These are phyloP conservation scores for Enteromius mattozi DNA, from an alignment of 2,797 vertebrate species.

Conservation along the genomic window DNA sequence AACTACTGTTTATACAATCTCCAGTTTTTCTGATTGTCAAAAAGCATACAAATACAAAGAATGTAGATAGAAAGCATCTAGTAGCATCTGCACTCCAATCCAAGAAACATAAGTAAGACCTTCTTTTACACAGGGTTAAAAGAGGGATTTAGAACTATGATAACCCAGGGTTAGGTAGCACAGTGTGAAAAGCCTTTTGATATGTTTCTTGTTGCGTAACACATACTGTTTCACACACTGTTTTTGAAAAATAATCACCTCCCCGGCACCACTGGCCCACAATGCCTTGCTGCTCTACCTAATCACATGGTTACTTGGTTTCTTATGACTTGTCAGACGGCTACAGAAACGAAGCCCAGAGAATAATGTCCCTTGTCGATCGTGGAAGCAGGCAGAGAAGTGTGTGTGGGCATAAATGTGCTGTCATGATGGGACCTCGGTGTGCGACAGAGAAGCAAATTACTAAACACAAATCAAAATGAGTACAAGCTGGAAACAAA, in stretches of 20 bases:
- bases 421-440: constrained; percentile 26
- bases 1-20: not conserved
- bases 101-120: no score
- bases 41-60: not conserved
- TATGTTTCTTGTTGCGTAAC: not conserved
- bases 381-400: constrained; percentile 9
- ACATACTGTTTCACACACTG: not conserved
- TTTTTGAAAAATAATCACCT: constrained; percentile 12
- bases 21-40: not conserved
- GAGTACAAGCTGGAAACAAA: constrained; percentile 44
- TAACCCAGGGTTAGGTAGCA: not conserved
- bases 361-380: constrained; percentile 36
- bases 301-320: constrained; percentile 41
- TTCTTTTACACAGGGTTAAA: not conserved
- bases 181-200: not conserved
- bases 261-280: not conserved
- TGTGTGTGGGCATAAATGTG: constrained; percentile 43
- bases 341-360: constrained; percentile 27
- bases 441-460: constrained; percentile 38
- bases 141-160: not conserved
- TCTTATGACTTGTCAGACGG: constrained; percentile 37
- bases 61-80: not conserved
- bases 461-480: constrained; percentile 51
- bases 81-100: not conserved
- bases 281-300: constrained; percentile 19